phyloP scores from a whole-genome alignment of 2,797 vertebrate genomes.

The Siniperca scherzeri region DNA sequence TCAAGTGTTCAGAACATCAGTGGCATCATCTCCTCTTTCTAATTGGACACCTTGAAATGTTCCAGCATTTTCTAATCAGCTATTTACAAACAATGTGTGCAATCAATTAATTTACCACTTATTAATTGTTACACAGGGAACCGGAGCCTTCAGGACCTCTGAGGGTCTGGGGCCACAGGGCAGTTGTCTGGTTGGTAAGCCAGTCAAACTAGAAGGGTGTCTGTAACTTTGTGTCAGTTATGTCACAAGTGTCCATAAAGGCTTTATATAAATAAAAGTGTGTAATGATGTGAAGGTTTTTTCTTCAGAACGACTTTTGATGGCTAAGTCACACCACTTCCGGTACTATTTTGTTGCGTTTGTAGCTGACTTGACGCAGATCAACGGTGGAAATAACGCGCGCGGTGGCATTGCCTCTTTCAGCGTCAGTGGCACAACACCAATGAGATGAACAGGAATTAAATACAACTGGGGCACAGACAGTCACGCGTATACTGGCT shows the following conservation, averaged over 20 bases:
- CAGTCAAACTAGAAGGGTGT: not conserved
- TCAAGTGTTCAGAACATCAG: not conserved
- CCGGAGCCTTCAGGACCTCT: too few species aligned
- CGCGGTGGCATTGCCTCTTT: constrained; percentile 1
- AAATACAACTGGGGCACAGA: not conserved
- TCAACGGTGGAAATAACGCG: constrained; percentile 16
- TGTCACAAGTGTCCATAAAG: not conserved
- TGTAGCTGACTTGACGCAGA: not conserved
- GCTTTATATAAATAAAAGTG: not conserved
- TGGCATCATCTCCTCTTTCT: not conserved
- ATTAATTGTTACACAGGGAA: too few species aligned
- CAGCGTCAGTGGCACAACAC: constrained; percentile 22
- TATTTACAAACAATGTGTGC: too few species aligned
- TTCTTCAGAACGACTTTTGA: constrained; percentile 8
- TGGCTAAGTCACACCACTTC: not conserved
- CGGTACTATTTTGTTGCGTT: not conserved
- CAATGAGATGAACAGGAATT: fast-evolving
- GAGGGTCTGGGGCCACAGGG: too few species aligned
- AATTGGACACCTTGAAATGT: too few species aligned
- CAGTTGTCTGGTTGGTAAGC: not conserved
- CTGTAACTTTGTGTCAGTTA: not conserved
- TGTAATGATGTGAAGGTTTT: not conserved
- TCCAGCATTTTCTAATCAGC: not conserved
- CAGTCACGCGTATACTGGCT: fast-evolving
- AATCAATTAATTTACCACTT: too few species aligned